Conservation (phyloP, 2,113 vertebrate species). For the Notarius quadriscutis region DNA sequence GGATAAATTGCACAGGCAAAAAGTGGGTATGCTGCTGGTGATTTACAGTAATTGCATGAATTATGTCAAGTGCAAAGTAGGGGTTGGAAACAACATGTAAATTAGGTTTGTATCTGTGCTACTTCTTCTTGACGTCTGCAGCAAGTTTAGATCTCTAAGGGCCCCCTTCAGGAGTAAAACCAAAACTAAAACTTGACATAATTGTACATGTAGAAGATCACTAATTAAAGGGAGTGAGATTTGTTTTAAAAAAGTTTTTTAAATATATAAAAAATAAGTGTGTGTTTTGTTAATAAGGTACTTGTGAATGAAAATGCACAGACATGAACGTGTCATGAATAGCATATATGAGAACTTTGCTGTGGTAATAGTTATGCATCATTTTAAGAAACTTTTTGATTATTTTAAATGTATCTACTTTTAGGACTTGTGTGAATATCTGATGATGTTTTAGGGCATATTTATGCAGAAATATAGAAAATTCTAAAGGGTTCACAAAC, state of each 20-base stretch:
- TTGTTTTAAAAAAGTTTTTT: neutral
- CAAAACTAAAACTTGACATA: neutral
- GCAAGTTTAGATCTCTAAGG: neutral
- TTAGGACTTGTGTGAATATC: no score
- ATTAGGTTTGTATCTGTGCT: constrained; percentile 1
- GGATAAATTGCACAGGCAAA: constrained; percentile 1
- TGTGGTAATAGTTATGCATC: neutral
- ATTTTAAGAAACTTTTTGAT: neutral
- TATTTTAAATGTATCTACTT: neutral
- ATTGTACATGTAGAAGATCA: neutral
- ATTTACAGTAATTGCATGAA: constrained; percentile 17
- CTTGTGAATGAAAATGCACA: neutral
- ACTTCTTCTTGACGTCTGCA: neutral
- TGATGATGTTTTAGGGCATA: no score
- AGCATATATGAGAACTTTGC: neutral
- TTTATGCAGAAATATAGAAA: no score
- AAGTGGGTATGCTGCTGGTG: constrained; percentile 8
- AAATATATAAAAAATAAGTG: neutral
- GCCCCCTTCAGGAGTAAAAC: neutral
- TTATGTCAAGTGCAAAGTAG: constrained; percentile 5
- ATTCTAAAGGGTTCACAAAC: no score
- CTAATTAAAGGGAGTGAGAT: neutral
- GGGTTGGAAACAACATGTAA: constrained; percentile 10
- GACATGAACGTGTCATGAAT: neutral
- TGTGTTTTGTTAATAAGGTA: neutral